phyloP scores from a whole-genome alignment of 1,140 invertebrate genomes.

The Caligus rogercresseyi region DNA sequence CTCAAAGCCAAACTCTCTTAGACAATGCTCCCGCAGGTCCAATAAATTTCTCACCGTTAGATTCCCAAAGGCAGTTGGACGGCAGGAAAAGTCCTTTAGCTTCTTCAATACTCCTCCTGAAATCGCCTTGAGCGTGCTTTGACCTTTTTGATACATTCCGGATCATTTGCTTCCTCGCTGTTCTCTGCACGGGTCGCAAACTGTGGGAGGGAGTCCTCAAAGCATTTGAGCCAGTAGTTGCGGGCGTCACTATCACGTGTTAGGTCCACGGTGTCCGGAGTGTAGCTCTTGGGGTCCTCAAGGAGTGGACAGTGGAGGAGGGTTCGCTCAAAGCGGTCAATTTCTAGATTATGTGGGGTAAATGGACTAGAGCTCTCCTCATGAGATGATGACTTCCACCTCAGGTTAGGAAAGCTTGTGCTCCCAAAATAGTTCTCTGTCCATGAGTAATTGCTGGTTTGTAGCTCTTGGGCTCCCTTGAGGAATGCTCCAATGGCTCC shows the following conservation, averaged over 20 bases:
- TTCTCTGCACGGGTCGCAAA: constrained; percentile 52
- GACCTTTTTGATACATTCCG: background rate
- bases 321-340: constrained; percentile 43
- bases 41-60: constrained; percentile 70
- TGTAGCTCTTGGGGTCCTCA: constrained; percentile 43
- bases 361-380: background rate
- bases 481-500: constrained; percentile 59
- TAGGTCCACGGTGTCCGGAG: constrained; percentile 74
- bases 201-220: constrained; percentile 55
- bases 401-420: constrained; percentile 36
- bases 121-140: constrained; percentile 11
- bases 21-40: constrained; percentile 75
- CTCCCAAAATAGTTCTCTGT: constrained; percentile 55
- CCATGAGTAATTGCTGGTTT: constrained; percentile 46
- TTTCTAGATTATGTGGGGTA: constrained; percentile 44
- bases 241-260: constrained; percentile 63
- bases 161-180: constrained; percentile 41
- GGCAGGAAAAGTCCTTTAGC: background rate
- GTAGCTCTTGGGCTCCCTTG: constrained; percentile 44
- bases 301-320: constrained; percentile 46
- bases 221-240: constrained; percentile 79
- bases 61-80: constrained; percentile 58
- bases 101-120: constrained; percentile 9
- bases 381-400: constrained; percentile 2
- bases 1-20: constrained; percentile 74